These are phyloP conservation scores for Mormoops blainvillei DNA, from an alignment of 2,113 vertebrate species.

Conservation along the genomic window DNA sequence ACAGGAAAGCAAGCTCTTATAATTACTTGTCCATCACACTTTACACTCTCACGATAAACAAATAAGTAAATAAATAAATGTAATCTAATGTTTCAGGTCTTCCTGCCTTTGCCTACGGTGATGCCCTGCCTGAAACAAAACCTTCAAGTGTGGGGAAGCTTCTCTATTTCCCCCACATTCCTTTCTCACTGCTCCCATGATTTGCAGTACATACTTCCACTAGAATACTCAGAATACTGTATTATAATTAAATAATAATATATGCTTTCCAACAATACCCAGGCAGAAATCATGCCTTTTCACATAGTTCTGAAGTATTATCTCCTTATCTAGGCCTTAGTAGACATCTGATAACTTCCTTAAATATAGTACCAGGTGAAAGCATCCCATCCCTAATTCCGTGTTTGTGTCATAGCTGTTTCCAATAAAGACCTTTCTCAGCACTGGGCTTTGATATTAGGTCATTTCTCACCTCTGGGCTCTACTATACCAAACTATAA, in stretches of 20 bases:
- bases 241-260: not conserved
- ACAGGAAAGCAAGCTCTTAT: slow-evolving; percentile 1
- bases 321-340: not conserved
- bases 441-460: not conserved
- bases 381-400: not conserved
- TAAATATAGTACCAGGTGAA: not conserved
- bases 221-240: not conserved
- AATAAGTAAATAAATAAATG: not conserved
- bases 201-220: not conserved
- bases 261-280: not conserved
- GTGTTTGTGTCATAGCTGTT: not conserved
- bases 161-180: not conserved
- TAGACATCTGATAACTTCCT: not conserved
- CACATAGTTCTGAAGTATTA: not conserved
- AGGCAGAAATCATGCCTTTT: not conserved
- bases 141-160: not conserved
- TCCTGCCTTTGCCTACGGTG: not conserved
- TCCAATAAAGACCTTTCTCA: not conserved
- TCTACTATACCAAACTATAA: slow-evolving; percentile 31
- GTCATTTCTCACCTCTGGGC: slow-evolving; percentile 44
- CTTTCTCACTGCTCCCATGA: not conserved
- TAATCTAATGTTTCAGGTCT: not conserved
- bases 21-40: not conserved
- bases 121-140: not conserved
- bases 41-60: not conserved